Evolutionary conservation across 2,888 invertebrate genomes (phyloP).

Genomic region (Timandra comae): DNA sequence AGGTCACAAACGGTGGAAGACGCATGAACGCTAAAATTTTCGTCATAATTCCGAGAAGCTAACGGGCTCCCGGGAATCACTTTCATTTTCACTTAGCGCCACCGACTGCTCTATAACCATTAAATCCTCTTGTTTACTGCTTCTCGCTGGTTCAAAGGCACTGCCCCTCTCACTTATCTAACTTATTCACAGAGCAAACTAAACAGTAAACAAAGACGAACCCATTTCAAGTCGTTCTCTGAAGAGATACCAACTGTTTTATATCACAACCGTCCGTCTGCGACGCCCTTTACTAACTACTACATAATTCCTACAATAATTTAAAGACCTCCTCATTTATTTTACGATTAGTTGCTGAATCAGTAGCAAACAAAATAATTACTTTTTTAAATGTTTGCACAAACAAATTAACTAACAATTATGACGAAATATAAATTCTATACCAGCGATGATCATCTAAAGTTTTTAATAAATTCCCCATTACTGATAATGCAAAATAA

Average conservation of each 20-base stretch:
- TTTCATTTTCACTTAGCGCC: constrained; percentile 67
- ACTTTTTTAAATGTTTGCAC: no score
- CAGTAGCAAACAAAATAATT: no score
- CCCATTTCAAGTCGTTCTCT: constrained; percentile 33
- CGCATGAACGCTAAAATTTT: constrained; percentile 42
- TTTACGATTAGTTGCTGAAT: not conserved
- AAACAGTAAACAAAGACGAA: constrained; percentile 45
- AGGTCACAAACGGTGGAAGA: constrained; percentile 31
- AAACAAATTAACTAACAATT: no score
- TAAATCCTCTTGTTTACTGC: constrained; percentile 60
- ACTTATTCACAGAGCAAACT: constrained; percentile 57
- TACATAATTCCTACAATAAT: not conserved
- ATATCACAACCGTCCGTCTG: constrained; percentile 17
- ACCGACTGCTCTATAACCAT: constrained; percentile 59
- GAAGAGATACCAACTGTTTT: constrained; percentile 34
- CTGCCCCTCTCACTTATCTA: constrained; percentile 39
- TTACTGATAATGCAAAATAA: no score
- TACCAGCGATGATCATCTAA: no score
- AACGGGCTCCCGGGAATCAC: constrained; percentile 54
- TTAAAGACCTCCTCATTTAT: constrained; percentile 3
- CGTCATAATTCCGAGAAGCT: constrained; percentile 50
- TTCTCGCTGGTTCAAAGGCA: constrained; percentile 33
- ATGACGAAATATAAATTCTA: no score
- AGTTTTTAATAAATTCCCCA: no score
- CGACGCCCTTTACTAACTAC: not conserved